These are phyloP conservation scores for Drosophila eugracilis DNA, from an alignment of 1,140 invertebrate species.

Conservation along the genomic window DNA sequence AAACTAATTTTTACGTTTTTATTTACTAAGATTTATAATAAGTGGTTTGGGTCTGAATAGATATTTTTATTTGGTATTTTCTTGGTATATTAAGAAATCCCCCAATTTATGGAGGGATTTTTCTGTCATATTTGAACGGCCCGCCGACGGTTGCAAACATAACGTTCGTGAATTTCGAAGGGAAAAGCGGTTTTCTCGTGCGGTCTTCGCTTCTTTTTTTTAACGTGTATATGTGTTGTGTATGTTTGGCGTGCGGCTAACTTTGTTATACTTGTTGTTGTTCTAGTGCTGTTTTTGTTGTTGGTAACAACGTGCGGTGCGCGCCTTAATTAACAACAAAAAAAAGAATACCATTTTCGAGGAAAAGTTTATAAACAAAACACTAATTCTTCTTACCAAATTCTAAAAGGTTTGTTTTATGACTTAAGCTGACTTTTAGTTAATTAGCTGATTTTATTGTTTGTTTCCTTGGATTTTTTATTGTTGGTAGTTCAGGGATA, in stretches of 20 bases:
- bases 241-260: constrained; percentile 28
- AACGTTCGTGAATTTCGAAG: constrained; percentile 23
- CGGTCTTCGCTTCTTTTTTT: constrained; percentile 22
- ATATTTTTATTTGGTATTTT: background rate
- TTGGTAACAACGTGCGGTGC: constrained; percentile 15
- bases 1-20: background rate
- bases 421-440: constrained; percentile 6
- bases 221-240: constrained; percentile 25
- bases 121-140: background rate
- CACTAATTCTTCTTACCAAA: background rate
- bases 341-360: background rate
- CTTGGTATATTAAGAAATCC: background rate
- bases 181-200: constrained; percentile 22
- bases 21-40: background rate
- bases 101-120: background rate
- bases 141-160: constrained; percentile 5
- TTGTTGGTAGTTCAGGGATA: constrained; percentile 57
- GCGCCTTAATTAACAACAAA: constrained; percentile 15
- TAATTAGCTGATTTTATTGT: constrained; percentile 27
- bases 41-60: background rate
- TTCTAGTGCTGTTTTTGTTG: constrained; percentile 8
- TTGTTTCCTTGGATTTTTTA: constrained; percentile 33
- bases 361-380: background rate
- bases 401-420: constrained; percentile 14
- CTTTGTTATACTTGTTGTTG: constrained; percentile 16